phyloP scores from a whole-genome alignment of 2,888 invertebrate species.

The Venusia cambrica region DNA sequence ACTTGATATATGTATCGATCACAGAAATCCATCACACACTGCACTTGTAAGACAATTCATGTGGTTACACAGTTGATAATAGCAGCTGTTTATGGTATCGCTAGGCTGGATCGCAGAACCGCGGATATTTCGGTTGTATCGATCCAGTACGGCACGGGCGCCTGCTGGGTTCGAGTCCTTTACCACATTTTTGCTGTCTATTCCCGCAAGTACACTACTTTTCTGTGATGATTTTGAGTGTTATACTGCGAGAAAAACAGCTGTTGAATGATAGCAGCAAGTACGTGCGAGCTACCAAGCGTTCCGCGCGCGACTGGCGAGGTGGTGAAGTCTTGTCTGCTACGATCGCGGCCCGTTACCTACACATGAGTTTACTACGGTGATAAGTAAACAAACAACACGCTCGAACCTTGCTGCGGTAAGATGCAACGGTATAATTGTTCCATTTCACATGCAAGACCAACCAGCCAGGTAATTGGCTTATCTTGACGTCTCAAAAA shows the following conservation, averaged over 20 bases:
- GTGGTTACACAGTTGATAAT: conserved; percentile 38
- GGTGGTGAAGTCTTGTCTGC: conserved; percentile 30
- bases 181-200: conserved; percentile 30
- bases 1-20: conserved; percentile 52
- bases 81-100: conserved; percentile 59
- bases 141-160: conserved; percentile 53
- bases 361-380: conserved; percentile 68
- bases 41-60: conserved; percentile 52
- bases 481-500: conserved; percentile 15
- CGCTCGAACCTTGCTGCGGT: conserved; percentile 35
- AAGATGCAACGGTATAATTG: conserved; percentile 34
- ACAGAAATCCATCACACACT: conserved; percentile 67
- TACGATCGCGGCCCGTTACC: conserved; percentile 56
- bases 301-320: conserved; percentile 68
- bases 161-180: conserved; percentile 31
- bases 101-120: conserved; percentile 50
- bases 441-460: conserved; percentile 25
- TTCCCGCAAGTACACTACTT: conserved; percentile 23
- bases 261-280: conserved; percentile 46
- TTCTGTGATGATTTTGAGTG: conserved; percentile 51
- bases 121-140: conserved; percentile 56
- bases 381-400: conserved; percentile 73
- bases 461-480: conserved; percentile 16
- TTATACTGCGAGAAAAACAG: conserved; percentile 54
- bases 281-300: conserved; percentile 54